Conservation (phyloP, 2,113 vertebrate genomes). For the Strix aluco region DNA sequence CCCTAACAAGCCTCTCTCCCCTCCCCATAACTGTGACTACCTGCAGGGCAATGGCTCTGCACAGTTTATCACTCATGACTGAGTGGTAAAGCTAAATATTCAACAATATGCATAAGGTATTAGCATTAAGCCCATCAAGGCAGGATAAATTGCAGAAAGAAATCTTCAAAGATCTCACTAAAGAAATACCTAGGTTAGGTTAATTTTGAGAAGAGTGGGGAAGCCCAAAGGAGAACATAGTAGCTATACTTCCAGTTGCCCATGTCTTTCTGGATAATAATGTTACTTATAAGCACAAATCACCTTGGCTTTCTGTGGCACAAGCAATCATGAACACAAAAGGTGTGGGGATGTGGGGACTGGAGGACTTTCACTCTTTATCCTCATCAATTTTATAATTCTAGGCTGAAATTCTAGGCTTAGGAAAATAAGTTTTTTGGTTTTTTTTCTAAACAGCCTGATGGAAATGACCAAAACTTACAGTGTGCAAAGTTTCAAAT, state of each 20-base stretch:
- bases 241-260: background rate
- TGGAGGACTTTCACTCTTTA: background rate
- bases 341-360: background rate
- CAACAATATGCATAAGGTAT: background rate
- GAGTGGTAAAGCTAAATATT: background rate
- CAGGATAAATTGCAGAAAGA: background rate
- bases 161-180: background rate
- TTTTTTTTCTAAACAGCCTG: background rate
- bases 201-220: background rate
- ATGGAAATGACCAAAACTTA: background rate
- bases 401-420: background rate
- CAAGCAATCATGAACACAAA: background rate
- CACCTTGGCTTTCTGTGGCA: background rate
- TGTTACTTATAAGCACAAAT: background rate
- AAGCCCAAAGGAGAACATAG: background rate
- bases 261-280: background rate
- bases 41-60: background rate
- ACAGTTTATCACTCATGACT: background rate
- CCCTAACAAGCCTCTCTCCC: background rate
- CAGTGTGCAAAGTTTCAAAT: background rate
- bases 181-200: background rate
- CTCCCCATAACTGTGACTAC: background rate
- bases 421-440: background rate
- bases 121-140: background rate
- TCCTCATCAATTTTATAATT: background rate